These are phyloP conservation scores for Plecturocebus donacophilus DNA, from an alignment of 2,113 vertebrate species.

Conservation along the genomic window DNA sequence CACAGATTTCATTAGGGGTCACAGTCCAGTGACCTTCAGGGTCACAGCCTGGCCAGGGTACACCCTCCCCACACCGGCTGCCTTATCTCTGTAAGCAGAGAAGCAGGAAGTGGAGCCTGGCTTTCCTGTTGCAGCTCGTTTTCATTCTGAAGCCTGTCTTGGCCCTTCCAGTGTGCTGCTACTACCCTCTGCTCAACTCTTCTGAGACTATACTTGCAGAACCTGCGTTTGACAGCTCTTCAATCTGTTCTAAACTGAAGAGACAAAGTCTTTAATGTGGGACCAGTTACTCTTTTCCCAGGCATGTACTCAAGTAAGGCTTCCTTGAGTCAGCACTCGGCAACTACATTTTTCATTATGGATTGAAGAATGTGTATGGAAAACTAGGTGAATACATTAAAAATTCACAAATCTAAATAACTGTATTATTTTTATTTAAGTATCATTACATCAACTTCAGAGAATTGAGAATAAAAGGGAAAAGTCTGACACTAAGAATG, in stretches of 20 bases:
- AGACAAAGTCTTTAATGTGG: not conserved
- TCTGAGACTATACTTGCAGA: not conserved
- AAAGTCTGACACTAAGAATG: not conserved
- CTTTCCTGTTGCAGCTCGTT: slow-evolving; percentile 77
- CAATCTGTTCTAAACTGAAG: not conserved
- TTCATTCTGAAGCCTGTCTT: not conserved
- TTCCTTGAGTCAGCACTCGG: not conserved
- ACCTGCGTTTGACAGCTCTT: not conserved
- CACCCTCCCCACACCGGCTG: slow-evolving; percentile 27
- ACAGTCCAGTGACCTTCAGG: slow-evolving; percentile 63
- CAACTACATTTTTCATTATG: not conserved
- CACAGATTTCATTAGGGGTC: slow-evolving; percentile 70
- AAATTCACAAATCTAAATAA: not conserved
- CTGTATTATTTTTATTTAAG: not conserved
- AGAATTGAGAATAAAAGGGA: not conserved
- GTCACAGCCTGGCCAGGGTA: slow-evolving; percentile 69
- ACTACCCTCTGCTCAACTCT: not conserved
- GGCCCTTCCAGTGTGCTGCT: slow-evolving; percentile 17
- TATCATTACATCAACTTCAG: not conserved
- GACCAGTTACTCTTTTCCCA: not conserved
- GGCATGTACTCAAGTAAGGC: not conserved
- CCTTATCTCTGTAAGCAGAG: slow-evolving; percentile 84
- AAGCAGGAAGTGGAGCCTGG: slow-evolving; percentile 72
- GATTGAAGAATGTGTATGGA: not conserved
- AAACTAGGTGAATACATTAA: not conserved